Conservation (phyloP, 2,888 invertebrate species). For the Thymelicus lineola region DNA sequence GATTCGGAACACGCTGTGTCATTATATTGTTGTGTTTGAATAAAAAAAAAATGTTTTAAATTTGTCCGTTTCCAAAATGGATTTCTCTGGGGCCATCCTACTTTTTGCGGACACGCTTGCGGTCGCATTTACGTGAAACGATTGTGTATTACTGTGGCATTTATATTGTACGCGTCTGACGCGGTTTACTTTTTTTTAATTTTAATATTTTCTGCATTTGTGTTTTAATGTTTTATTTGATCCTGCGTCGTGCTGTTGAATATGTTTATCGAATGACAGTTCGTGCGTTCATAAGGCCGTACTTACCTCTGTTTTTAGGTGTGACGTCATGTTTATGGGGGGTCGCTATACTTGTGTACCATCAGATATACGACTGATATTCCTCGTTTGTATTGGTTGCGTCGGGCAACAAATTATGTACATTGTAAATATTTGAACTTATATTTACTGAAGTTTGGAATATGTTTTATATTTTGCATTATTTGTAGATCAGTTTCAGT, state of each 20-base stretch:
- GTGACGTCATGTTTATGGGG: slow-evolving; percentile 96
- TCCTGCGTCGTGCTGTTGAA: slow-evolving; percentile 63
- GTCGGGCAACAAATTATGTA: neutral
- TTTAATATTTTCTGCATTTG: slow-evolving; percentile 45
- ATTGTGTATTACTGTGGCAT: slow-evolving; percentile 76
- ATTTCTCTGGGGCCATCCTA: slow-evolving; percentile 47
- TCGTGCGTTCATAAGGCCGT: slow-evolving; percentile 85
- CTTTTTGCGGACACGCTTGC: slow-evolving; percentile 18
- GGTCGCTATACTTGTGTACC: slow-evolving; percentile 79
- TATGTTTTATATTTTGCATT: neutral
- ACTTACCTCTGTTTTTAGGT: slow-evolving; percentile 93
- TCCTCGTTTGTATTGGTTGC: neutral
- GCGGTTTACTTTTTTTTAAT: slow-evolving; percentile 53
- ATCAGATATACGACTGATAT: slow-evolving; percentile 71
- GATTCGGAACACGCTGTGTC: slow-evolving; percentile 55
- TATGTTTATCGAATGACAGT: slow-evolving; percentile 68
- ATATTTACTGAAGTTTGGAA: neutral
- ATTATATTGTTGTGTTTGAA: slow-evolving; percentile 42
- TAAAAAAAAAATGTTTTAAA: slow-evolving; percentile 28
- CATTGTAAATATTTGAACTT: slow-evolving; percentile 17
- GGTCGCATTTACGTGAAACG: slow-evolving; percentile 56
- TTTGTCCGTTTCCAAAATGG: slow-evolving; percentile 37
- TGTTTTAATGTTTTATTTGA: slow-evolving; percentile 45
- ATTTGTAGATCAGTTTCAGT: neutral
- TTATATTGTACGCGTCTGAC: slow-evolving; percentile 63